phyloP scores from a whole-genome alignment of 1,140 invertebrate species.

The Littorina saxatilis region DNA sequence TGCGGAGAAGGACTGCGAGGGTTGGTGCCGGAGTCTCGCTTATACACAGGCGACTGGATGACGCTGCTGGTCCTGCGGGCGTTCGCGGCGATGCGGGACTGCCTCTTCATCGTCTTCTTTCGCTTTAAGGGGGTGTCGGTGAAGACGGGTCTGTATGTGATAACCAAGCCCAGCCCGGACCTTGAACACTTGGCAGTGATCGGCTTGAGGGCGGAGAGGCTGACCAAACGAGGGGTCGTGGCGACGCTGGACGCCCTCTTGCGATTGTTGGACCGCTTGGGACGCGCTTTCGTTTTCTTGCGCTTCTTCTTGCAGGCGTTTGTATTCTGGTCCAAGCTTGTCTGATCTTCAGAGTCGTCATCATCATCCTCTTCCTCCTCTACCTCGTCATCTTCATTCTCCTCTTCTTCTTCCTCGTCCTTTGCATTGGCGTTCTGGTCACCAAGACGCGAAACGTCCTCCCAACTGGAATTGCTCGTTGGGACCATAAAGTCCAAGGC shows the following conservation, averaged over 20 bases:
- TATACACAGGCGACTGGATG: not conserved
- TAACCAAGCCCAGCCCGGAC: slow-evolving; percentile 3
- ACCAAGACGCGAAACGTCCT: no score
- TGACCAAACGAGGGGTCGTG: not conserved
- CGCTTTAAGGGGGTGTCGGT: not conserved
- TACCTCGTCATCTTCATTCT: not conserved
- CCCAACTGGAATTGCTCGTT: no score
- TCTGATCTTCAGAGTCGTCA: not conserved
- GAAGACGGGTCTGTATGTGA: slow-evolving; percentile 23
- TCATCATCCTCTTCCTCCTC: not conserved
- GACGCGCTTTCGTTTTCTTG: not conserved
- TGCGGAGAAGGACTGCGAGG: not conserved
- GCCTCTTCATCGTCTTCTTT: not conserved
- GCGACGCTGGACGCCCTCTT: not conserved
- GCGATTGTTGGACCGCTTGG: not conserved
- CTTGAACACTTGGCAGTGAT: not conserved
- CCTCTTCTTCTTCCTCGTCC: not conserved
- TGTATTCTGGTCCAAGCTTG: not conserved
- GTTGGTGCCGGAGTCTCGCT: not conserved
- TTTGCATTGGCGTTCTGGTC: not conserved
- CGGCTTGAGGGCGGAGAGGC: not conserved
- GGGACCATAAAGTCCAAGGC: no score
- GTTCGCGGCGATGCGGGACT: no score
- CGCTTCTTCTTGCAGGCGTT: not conserved
- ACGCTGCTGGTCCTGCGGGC: not conserved